A percentile compares a stretch with the other conserved stretches of the same genome.
Conservation (phyloP, 2,888 invertebrate genomes). For the Petrolisthes cinctipes region DNA sequence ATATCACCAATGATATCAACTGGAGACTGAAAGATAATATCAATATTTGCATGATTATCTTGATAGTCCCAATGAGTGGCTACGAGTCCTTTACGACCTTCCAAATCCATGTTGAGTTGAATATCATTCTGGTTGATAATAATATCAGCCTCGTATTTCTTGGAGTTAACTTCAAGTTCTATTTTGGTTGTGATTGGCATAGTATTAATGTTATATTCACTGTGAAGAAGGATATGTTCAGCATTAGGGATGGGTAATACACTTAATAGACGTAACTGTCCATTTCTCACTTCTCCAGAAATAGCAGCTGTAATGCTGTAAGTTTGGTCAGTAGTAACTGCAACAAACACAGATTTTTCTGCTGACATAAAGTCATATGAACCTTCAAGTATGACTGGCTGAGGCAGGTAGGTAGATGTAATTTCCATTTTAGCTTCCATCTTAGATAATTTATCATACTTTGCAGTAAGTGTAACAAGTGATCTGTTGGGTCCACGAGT, state of each 20-base stretch:
- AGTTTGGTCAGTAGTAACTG: background rate
- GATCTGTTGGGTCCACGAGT: slow-evolving; percentile 28
- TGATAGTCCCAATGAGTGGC: slow-evolving; percentile 22
- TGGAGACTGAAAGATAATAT: slow-evolving; percentile 25
- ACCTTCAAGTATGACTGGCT: slow-evolving; percentile 20
- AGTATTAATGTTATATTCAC: background rate
- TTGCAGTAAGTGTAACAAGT: slow-evolving; percentile 13
- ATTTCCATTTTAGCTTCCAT: slow-evolving; percentile 21
- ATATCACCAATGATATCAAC: slow-evolving; percentile 9
- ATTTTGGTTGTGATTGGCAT: slow-evolving; percentile 34
- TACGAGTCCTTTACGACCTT: slow-evolving; percentile 1
- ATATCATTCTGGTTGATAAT: background rate
- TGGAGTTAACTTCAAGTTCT: slow-evolving; percentile 1
- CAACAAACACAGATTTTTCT: background rate
- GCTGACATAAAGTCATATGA: slow-evolving; percentile 22
- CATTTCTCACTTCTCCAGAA: slow-evolving; percentile 25
- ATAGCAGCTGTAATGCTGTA: slow-evolving; percentile 26
- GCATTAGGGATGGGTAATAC: slow-evolving; percentile 14
- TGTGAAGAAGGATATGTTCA: slow-evolving; percentile 7
- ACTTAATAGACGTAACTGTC: slow-evolving; percentile 3
- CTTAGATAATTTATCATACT: background rate
- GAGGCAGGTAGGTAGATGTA: slow-evolving; percentile 18
- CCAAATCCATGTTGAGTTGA: slow-evolving; percentile 15
- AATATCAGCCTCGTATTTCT: slow-evolving; percentile 10
- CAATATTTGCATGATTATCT: background rate